phyloP scores from a whole-genome alignment of 1,140 invertebrate species.

The Saccostrea cuccullata region DNA sequence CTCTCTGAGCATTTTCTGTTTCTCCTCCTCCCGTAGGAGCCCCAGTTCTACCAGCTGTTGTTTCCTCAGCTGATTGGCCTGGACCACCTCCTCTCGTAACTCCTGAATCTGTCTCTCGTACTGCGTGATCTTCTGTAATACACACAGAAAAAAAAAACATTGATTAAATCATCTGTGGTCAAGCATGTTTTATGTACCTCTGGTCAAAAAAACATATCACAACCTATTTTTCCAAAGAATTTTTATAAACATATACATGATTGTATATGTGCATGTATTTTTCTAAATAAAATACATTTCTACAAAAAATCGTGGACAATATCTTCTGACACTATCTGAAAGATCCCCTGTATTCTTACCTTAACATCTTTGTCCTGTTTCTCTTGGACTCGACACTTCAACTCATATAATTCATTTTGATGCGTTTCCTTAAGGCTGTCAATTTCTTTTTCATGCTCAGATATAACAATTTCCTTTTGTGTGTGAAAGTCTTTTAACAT shows the following conservation, averaged over 20 bases:
- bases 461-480: slow-evolving; percentile 71
- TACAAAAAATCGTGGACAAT: too few species aligned
- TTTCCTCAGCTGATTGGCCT: slow-evolving; percentile 76
- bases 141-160: not conserved
- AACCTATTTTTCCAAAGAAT: not conserved
- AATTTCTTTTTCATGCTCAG: slow-evolving; percentile 73
- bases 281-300: too few species aligned
- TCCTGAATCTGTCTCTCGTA: slow-evolving; percentile 69
- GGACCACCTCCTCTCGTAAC: slow-evolving; percentile 74
- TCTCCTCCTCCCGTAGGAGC: slow-evolving; percentile 77
- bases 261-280: too few species aligned
- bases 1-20: slow-evolving; percentile 76
- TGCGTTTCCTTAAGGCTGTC: slow-evolving; percentile 71
- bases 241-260: not conserved
- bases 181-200: too few species aligned
- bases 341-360: slow-evolving; percentile 53
- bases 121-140: slow-evolving; percentile 66
- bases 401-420: slow-evolving; percentile 64
- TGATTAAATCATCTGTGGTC: not conserved
- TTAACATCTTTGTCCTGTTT: slow-evolving; percentile 71
- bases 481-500: slow-evolving; percentile 72
- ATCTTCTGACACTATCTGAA: too few species aligned
- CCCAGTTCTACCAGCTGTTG: slow-evolving; percentile 78
- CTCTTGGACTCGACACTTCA: slow-evolving; percentile 67
- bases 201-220: too few species aligned